Conservation (phyloP, 2,888 invertebrate species). For the Polyploca ridens region DNA sequence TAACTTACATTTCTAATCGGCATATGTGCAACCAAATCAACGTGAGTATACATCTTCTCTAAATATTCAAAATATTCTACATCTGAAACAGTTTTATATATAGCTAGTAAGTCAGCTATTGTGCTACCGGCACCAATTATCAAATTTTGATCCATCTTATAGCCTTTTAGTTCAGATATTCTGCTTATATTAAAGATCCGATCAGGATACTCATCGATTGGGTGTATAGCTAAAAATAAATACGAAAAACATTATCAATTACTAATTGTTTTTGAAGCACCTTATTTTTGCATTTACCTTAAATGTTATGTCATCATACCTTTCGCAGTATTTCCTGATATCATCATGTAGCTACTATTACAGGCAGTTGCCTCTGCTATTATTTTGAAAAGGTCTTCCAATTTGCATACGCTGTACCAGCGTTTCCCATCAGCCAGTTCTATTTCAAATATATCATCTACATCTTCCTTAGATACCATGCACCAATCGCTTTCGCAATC, state of each 20-base stretch:
- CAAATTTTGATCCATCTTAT: constrained; percentile 63
- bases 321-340: constrained; percentile 89
- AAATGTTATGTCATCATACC: constrained; percentile 72
- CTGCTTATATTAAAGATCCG: constrained; percentile 66
- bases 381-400: constrained; percentile 80
- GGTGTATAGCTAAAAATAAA: constrained; percentile 63
- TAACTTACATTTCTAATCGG: constrained; percentile 88
- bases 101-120: constrained; percentile 66
- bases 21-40: constrained; percentile 88
- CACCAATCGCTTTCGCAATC: constrained; percentile 52
- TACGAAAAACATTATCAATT: neutral
- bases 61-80: constrained; percentile 85
- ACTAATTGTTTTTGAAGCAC: neutral
- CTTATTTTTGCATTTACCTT: constrained; percentile 2
- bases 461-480: constrained; percentile 53
- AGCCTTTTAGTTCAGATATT: constrained; percentile 61
- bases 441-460: constrained; percentile 58
- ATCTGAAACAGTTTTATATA: constrained; percentile 60
- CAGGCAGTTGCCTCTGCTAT: constrained; percentile 67
- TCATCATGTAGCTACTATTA: constrained; percentile 80
- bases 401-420: constrained; percentile 82
- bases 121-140: constrained; percentile 68
- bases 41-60: constrained; percentile 85
- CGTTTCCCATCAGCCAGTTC: constrained; percentile 56
- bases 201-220: constrained; percentile 59